These are phyloP conservation scores for Heterodera filipjevi DNA, from an alignment of 2,888 invertebrate species.

Conservation along the genomic window DNA sequence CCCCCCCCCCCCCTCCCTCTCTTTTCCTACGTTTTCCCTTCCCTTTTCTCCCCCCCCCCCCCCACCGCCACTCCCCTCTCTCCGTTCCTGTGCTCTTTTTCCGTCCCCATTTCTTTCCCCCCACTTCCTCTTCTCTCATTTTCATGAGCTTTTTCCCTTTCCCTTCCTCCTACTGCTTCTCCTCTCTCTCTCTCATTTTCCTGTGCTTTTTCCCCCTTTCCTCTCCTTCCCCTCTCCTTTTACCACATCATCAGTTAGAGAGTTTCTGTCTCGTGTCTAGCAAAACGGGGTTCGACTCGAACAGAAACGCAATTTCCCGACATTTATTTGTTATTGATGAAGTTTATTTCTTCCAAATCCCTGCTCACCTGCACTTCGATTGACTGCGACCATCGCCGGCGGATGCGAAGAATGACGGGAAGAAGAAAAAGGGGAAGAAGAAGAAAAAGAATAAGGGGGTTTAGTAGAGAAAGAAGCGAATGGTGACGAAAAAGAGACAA, in stretches of 20 bases:
- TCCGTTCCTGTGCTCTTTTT: too few species aligned
- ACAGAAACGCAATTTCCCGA: too few species aligned
- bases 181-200: not conserved
- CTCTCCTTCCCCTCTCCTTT: not conserved
- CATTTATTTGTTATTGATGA: too few species aligned
- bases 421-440: too few species aligned
- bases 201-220: not conserved
- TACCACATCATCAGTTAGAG: not conserved
- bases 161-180: not conserved
- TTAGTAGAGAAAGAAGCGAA: too few species aligned
- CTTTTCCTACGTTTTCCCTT: not conserved
- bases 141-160: not conserved
- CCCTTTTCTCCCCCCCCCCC: too few species aligned
- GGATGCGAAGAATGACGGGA: too few species aligned
- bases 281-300: too few species aligned
- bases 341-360: not conserved
- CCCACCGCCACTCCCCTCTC: too few species aligned
- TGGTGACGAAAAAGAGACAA: too few species aligned
- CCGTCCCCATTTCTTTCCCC: too few species aligned
- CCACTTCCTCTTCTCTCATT: not conserved
- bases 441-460: too few species aligned
- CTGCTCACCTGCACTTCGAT: not conserved
- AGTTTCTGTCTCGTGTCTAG: not conserved
- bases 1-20: not conserved
- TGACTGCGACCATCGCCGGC: not conserved